Percentiles rank a stretch among this genome's conserved stretches.
Evolutionary conservation across 2,797 vertebrate genomes (phyloP).

Genomic region (Kryptolebias ocellatus): DNA sequence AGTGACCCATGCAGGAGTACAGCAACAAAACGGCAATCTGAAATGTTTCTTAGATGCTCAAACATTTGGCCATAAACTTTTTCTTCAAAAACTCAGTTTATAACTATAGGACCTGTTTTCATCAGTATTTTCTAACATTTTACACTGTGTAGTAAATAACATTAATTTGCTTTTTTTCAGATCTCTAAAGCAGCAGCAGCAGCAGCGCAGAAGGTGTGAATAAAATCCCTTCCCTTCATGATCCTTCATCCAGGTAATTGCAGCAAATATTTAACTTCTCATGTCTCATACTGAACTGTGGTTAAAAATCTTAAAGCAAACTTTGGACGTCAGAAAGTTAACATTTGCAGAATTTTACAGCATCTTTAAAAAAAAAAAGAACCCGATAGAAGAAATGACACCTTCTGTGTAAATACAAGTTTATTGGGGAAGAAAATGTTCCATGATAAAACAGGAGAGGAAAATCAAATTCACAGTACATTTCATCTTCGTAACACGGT

Average conservation of each 20-base stretch:
- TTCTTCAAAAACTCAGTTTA: too few relatives aligned
- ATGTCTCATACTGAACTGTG: conserved; percentile 11
- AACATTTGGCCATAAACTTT: too few relatives aligned
- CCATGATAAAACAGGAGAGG: conserved; percentile 68
- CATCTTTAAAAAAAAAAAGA: conserved; percentile 38
- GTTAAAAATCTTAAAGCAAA: conserved; percentile 52
- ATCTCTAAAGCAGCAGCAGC: conserved; percentile 13
- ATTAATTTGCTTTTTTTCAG: neutral
- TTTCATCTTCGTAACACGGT: conserved; percentile 62
- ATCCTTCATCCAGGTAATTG: conserved; percentile 53
- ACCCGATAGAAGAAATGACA: conserved; percentile 37
- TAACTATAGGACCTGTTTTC: neutral
- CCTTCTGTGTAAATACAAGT: conserved; percentile 68
- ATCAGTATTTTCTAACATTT: neutral
- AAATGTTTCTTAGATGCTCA: too few relatives aligned
- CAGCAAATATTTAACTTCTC: conserved; percentile 64
- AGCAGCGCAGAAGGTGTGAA: conserved; percentile 13
- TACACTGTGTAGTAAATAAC: too few relatives aligned
- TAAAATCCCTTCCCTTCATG: conserved; percentile 30
- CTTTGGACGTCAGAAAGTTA: conserved; percentile 45
- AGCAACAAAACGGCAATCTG: too few relatives aligned
- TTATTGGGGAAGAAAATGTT: conserved; percentile 80
- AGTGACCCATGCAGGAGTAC: too few relatives aligned
- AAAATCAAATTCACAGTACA: conserved; percentile 76
- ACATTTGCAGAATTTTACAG: conserved; percentile 35